These are phyloP conservation scores for Semnornis frantzii DNA, from an alignment of 2,113 vertebrate genomes.

Conservation along the genomic window DNA sequence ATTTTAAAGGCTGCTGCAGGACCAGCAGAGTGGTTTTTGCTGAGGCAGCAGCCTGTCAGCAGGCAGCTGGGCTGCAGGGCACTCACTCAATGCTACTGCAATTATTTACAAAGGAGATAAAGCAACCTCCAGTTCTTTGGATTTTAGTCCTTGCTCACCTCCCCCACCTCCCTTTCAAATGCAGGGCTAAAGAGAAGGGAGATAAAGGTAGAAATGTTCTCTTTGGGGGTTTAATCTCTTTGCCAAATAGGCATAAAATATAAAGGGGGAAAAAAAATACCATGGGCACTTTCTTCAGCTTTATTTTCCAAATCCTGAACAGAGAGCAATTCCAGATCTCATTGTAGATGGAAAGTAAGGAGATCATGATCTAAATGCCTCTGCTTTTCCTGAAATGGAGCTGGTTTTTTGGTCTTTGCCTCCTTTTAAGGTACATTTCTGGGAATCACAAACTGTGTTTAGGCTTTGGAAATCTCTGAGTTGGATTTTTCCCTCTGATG, in stretches of 20 bases:
- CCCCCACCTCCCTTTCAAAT: background rate
- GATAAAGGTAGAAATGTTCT: background rate
- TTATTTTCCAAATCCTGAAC: background rate
- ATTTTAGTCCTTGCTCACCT: background rate
- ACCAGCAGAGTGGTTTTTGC: background rate
- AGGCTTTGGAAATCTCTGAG: background rate
- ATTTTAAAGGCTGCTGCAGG: background rate
- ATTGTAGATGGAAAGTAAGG: background rate
- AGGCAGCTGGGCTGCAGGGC: conserved; percentile 11
- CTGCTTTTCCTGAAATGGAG: background rate
- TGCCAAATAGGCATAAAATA: background rate
- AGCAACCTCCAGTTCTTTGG: conserved; percentile 19
- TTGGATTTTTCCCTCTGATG: background rate
- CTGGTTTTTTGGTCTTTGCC: background rate
- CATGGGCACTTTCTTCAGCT: background rate
- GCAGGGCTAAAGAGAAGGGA: background rate
- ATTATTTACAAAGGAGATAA: conserved; percentile 42
- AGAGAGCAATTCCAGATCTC: background rate
- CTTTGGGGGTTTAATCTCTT: background rate
- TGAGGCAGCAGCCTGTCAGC: background rate
- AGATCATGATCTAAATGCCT: background rate
- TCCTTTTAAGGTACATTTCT: background rate
- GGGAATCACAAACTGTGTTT: background rate
- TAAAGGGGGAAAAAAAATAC: background rate
- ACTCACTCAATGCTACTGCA: background rate